phyloP scores from a whole-genome alignment of 2,888 invertebrate genomes.

The Trissoscelio sp. region DNA sequence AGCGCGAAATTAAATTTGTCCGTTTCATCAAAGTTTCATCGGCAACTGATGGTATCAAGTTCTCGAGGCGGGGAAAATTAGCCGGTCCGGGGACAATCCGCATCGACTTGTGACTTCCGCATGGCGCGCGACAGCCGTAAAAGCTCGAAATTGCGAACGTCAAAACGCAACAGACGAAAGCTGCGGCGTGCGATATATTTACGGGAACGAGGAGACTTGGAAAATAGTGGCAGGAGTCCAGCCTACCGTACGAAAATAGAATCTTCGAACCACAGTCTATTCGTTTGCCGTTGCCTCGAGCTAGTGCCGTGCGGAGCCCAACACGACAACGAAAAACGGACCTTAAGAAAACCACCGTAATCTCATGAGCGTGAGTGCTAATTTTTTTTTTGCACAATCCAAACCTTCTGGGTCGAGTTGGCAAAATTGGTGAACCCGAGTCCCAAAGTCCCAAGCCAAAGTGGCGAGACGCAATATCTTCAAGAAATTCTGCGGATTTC shows the following conservation, averaged over 20 bases:
- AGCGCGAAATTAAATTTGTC: too few species aligned
- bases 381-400: slow-evolving; percentile 38
- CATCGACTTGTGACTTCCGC: slow-evolving; percentile 63
- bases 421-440: too few species aligned
- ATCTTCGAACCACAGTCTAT: slow-evolving; percentile 70
- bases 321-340: slow-evolving; percentile 76
- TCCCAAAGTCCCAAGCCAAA: too few species aligned
- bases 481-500: not conserved
- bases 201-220: slow-evolving; percentile 81
- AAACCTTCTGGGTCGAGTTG: too few species aligned
- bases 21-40: too few species aligned
- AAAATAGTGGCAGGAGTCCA: slow-evolving; percentile 82
- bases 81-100: slow-evolving; percentile 14
- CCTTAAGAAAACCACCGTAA: slow-evolving; percentile 72
- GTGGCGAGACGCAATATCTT: too few species aligned
- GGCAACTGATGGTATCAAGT: slow-evolving; percentile 4
- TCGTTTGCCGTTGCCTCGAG: slow-evolving; percentile 67
- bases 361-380: slow-evolving; percentile 80
- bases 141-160: slow-evolving; percentile 66
- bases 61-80: slow-evolving; percentile 9
- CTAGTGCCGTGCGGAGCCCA: slow-evolving; percentile 76
- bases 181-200: slow-evolving; percentile 77
- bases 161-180: slow-evolving; percentile 70
- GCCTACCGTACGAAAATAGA: slow-evolving; percentile 77
- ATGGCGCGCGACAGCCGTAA: slow-evolving; percentile 65